A percentile compares a stretch with the other conserved stretches of the same genome.
Evolutionary conservation across 2,113 vertebrate genomes (phyloP).

Genomic region (Lamprologus sp.): DNA sequence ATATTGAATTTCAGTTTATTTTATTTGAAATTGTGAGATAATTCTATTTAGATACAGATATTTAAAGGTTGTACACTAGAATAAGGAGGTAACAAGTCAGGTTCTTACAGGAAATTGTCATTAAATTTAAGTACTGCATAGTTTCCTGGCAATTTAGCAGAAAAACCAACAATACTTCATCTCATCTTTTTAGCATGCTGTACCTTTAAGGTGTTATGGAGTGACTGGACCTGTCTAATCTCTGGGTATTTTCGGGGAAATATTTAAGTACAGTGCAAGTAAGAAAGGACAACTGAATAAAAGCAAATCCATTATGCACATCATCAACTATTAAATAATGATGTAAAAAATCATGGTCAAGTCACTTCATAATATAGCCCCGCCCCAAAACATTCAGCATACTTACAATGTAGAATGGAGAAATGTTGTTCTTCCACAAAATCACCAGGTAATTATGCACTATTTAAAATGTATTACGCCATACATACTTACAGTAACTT

Average conservation of each 20-base stretch:
- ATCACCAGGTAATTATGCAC: neutral
- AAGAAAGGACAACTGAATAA: neutral
- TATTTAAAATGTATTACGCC: neutral
- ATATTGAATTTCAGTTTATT: too few relatives aligned
- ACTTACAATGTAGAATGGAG: neutral
- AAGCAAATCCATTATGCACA: neutral
- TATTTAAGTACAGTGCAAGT: neutral
- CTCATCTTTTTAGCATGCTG: fast-evolving
- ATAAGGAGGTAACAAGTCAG: neutral
- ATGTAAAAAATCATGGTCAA: neutral
- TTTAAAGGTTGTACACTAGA: neutral
- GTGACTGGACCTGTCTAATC: fast-evolving
- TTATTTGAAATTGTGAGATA: too few relatives aligned
- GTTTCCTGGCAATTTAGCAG: neutral
- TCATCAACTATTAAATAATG: fast-evolving
- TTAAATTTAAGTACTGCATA: neutral
- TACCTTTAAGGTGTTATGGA: neutral
- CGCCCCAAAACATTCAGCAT: fast-evolving
- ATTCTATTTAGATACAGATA: too few relatives aligned
- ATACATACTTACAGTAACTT: neutral
- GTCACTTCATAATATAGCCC: neutral
- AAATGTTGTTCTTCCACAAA: neutral
- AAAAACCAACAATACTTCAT: neutral
- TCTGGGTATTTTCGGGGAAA: neutral
- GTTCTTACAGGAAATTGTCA: neutral